A percentile compares a stretch with the other conserved stretches of the same genome.
Conservation (phyloP, 2,797 vertebrate genomes). For the Micropoecilia bifurca region DNA sequence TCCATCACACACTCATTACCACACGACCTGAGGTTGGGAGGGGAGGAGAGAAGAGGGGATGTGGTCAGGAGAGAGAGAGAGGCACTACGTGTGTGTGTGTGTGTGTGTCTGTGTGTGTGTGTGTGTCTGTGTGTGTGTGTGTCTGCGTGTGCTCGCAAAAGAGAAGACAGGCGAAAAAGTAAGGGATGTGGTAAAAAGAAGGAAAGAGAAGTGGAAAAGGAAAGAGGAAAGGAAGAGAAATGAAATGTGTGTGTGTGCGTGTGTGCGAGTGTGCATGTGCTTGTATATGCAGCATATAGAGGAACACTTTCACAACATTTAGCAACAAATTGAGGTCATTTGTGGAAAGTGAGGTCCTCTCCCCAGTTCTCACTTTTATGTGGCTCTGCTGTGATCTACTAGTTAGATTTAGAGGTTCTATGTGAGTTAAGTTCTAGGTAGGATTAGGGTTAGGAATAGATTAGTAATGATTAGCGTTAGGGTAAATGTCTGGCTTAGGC, state of each 20-base stretch:
- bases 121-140: conserved; percentile 28
- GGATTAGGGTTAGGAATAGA: no score
- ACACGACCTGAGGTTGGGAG: conserved; percentile 80
- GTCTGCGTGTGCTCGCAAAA: conserved; percentile 38
- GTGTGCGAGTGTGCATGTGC: conserved; percentile 8
- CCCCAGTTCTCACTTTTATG: no score
- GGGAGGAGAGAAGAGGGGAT: conserved; percentile 79
- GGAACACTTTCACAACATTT: no score
- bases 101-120: conserved; percentile 8
- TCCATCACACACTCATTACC: conserved; percentile 82
- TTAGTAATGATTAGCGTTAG: no score
- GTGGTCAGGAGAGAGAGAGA: conserved; percentile 69
- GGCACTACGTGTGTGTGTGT: conserved; percentile 12
- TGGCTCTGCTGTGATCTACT: no score
- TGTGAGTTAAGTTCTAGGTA: no score
- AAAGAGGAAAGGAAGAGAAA: conserved; percentile 36
- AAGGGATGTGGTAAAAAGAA: conserved; percentile 63
- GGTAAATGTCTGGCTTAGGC: no score
- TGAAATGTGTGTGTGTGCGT: conserved; percentile 20
- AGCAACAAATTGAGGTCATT: no score
- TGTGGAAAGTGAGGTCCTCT: no score
- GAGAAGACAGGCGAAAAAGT: conserved; percentile 50
- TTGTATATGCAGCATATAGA: no score
- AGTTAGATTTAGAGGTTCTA: no score
- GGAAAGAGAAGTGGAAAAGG: conserved; percentile 50